Conservation (phyloP, 1,140 invertebrate genomes). For the Hetaerina americana region DNA sequence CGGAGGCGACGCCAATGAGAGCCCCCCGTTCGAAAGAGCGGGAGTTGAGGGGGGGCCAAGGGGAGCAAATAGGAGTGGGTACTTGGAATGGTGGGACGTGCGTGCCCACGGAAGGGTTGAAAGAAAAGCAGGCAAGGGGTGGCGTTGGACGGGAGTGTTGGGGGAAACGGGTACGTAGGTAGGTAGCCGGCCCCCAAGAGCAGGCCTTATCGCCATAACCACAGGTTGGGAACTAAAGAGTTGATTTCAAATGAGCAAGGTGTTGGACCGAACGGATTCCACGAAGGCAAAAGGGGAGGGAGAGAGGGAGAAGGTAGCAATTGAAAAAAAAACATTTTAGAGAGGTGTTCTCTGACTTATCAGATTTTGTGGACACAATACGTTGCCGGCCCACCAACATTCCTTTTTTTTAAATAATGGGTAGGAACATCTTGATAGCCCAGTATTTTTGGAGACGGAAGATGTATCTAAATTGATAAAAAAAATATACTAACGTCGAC, state of each 20-base stretch:
- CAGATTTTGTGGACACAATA: not conserved
- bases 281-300: not conserved
- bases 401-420: not conserved
- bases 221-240: not conserved
- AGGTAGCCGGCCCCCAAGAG: not conserved
- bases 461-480: not conserved
- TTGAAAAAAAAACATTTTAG: not conserved
- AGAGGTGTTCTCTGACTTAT: not conserved
- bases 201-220: not conserved
- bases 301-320: not conserved
- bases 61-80: not conserved
- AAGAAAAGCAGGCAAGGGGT: no score
- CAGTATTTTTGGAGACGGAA: not conserved
- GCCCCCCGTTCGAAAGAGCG: no score
- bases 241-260: not conserved
- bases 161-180: not conserved
- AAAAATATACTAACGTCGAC: not conserved
- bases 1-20: not conserved
- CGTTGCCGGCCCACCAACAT: not conserved
- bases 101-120: not conserved
- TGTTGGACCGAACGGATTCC: not conserved
- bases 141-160: no score
- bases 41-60: not conserved
- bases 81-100: not conserved
- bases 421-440: not conserved